A percentile compares a stretch with the other conserved stretches of the same genome.
phyloP scores from a whole-genome alignment of 2,113 vertebrate species.

The Puffinus mauretanicus region DNA sequence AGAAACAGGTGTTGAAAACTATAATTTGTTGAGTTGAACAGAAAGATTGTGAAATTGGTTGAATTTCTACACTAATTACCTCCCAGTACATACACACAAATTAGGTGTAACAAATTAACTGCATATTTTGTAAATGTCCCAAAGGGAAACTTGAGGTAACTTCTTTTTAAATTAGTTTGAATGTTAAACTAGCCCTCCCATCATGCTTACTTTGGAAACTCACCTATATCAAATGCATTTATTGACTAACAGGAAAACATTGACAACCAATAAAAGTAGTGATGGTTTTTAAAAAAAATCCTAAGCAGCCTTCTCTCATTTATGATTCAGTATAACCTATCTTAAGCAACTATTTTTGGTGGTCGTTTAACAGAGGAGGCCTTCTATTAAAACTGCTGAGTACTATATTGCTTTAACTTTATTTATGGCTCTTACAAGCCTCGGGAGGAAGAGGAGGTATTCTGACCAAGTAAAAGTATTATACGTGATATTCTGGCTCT shows the following conservation, averaged over 20 bases:
- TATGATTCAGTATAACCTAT: not conserved
- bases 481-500: not conserved
- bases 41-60: slow-evolving; percentile 18
- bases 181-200: slow-evolving; percentile 27
- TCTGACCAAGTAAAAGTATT: slow-evolving; percentile 19
- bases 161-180: slow-evolving; percentile 19
- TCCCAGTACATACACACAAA: not conserved
- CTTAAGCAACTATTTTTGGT: slow-evolving; percentile 28
- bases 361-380: slow-evolving; percentile 28
- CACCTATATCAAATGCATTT: slow-evolving; percentile 22
- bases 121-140: slow-evolving; percentile 25
- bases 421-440: slow-evolving; percentile 47
- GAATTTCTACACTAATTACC: slow-evolving; percentile 21
- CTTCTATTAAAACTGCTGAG: slow-evolving; percentile 42
- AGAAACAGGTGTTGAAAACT: slow-evolving; percentile 20
- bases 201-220: slow-evolving; percentile 34
- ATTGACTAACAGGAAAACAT: slow-evolving; percentile 32
- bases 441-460: slow-evolving; percentile 11
- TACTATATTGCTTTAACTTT: slow-evolving; percentile 40
- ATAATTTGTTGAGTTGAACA: not conserved
- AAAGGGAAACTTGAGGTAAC: slow-evolving; percentile 28
- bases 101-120: slow-evolving; percentile 22
- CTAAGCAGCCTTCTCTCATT: not conserved
- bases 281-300: not conserved
- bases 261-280: slow-evolving; percentile 41